Evolutionary conservation across 2,888 invertebrate genomes (phyloP), one percentile per base, ranked within the genome.

Genomic region (Drosophila seclusa): DNA sequence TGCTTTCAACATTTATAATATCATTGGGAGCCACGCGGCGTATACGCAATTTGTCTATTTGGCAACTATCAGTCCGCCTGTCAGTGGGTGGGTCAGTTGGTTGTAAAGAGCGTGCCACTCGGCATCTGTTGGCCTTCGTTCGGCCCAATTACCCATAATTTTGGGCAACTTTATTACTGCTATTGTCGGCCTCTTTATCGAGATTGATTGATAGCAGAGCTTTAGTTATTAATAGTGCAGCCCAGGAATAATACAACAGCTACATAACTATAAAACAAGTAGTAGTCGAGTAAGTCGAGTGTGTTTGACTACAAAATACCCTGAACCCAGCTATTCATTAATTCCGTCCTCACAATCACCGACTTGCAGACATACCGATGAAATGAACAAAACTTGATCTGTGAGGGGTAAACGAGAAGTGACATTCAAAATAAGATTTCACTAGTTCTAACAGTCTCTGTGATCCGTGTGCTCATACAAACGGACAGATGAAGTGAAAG

Each of bases 21-120:
- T 52, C 29, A 18, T 42, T 34, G 34, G 24, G 34, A 65, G 13
- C 45, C 45, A 53, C 38, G 66, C 36, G 38, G 53, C 53, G 66
- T 54, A 67, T 54, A 45, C 65, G 65, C 65, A 48, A 65, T 65
- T 54, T 64, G 53, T 67, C 53, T 64, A 63, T 45, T 63, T 34
- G 50, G 1, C 62, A 21, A 61, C 38, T 62, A 40, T 32, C 62
- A 29, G 50, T 29, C 29, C n/a, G 8, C 6, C 11, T 29, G 31
- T 11, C 21, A 57, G 13, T 18, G n/a, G 29, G 4, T 38, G n/a
- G 27, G 7, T 13, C 38, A 29, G 18, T 16, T 5, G n/a, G 29
- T 31, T 40, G 31, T 7, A 40, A n/a, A 42, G n/a, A 40, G 40
- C 40, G 11, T n/a, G 29, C 32, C n/a, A 55, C 40, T 38, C 50